Base-by-base conservation (phyloP, 2,113 vertebrate species). In the Peromyscus californicus region DNA sequence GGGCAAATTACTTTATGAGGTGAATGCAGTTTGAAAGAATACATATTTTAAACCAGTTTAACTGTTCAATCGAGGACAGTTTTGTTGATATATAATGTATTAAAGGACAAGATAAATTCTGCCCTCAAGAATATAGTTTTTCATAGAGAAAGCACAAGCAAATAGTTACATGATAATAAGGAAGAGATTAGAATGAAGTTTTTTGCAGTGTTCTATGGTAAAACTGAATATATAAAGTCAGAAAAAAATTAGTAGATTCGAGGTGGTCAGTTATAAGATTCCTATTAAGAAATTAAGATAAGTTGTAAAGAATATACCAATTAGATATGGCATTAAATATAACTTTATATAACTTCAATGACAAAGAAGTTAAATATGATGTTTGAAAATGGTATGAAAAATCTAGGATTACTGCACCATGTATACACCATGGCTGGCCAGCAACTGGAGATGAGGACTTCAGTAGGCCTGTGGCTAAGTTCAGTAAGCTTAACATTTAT, bases 11-110 rank as follows among this genome's bases (percentile, higher is more conserved):
- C 51, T 84, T 57, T 72, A 9, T 45, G 63, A 2, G 29, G 22
- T 42, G 72, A 96, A 42, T 86, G n/a, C 78, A 95, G 80, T 93
- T 42, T 80, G 42, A 95, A 80, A 86, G 84, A 45, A 31, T 26
- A 29, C 72, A 22, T 42, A 54, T 48, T 90, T 72, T 85, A 94
- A 45, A 45, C 11, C 19, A 24, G 42, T 31, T 45, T 69, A 36
- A 45, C 21, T n/a, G 7, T 84, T 92, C 15, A 72, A 1, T 70
- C 26, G 9, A 78, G 10, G 26, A 39, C 12, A 5, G 48, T n/a
- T 78, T 76, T 76, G 3, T 45, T 74, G 84, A 13, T 70, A 12
- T 19, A 7, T 61, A 59, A 57, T 22, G 11, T 36, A 33, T 48
- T 22, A 69, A 69, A 87, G 63, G 12, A 69, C 5, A 48, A 67